Conservation (phyloP, 2,797 vertebrate genomes). For the Enoplosus armatus region DNA sequence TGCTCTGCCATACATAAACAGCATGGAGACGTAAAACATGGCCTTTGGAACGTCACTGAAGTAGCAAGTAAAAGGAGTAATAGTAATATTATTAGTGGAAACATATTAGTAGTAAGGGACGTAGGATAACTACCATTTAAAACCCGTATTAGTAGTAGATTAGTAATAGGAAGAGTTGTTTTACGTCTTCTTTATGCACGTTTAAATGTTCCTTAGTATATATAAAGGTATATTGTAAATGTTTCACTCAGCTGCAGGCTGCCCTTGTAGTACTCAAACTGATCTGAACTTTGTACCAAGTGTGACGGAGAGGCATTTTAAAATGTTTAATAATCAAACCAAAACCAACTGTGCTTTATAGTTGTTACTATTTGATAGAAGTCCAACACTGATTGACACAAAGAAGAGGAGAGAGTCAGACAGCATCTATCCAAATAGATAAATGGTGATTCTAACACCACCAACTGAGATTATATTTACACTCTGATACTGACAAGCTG, state of each 20-base stretch:
- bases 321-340: constrained; percentile 68
- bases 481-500: constrained; percentile 4
- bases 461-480: constrained; percentile 9
- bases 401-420: not conserved
- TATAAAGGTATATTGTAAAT: constrained; percentile 51
- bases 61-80: constrained; percentile 13
- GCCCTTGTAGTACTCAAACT: constrained; percentile 13
- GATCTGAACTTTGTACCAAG: constrained; percentile 55
- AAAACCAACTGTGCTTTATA: constrained; percentile 13
- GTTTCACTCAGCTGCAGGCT: constrained; percentile 45
- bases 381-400: constrained; percentile 46
- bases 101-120: constrained; percentile 12
- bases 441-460: not conserved
- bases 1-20: constrained; percentile 56
- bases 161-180: not conserved
- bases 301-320: constrained; percentile 32
- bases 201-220: too few species aligned
- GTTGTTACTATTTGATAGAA: too few species aligned
- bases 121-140: not conserved
- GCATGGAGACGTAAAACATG: constrained; percentile 25
- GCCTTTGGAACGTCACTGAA: constrained; percentile 53
- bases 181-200: not conserved
- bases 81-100: constrained; percentile 41
- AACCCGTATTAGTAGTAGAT: not conserved
- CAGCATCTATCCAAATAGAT: constrained; percentile 19